Evolutionary conservation across 2,113 vertebrate genomes (phyloP).

Genomic region (Holacanthus passer): DNA sequence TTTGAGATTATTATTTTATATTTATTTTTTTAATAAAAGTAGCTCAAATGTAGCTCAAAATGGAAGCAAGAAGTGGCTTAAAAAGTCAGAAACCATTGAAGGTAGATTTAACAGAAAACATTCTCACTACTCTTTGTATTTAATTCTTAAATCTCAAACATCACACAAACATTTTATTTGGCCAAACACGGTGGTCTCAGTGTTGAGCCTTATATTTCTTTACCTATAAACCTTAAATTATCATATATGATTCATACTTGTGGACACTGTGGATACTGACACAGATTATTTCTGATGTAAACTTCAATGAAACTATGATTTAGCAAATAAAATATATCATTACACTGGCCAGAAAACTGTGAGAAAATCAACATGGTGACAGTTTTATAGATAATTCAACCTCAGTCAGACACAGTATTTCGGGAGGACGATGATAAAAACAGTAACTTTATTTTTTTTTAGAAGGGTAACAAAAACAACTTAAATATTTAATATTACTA

Average conservation of each 20-base stretch:
- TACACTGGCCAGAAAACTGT: not conserved
- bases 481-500: not conserved
- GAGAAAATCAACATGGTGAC: not conserved
- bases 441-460: not conserved
- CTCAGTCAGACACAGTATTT: not conserved
- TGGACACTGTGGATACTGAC: not conserved
- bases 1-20: not conserved
- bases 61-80: not conserved
- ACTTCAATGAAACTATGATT: not conserved
- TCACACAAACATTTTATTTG: not conserved
- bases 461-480: not conserved
- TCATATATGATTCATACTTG: not conserved
- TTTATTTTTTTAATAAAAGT: not conserved
- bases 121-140: not conserved
- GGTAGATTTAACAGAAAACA: not conserved
- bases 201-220: too few relatives aligned
- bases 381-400: not conserved
- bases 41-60: not conserved
- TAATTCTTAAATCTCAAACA: not conserved
- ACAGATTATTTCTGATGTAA: too few relatives aligned
- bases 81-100: not conserved
- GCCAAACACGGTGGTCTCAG: too few relatives aligned
- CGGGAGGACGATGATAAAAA: not conserved
- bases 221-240: not conserved
- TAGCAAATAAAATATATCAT: not conserved